Conservation (phyloP, 2,113 vertebrate genomes). For the Thermophis baileyi region DNA sequence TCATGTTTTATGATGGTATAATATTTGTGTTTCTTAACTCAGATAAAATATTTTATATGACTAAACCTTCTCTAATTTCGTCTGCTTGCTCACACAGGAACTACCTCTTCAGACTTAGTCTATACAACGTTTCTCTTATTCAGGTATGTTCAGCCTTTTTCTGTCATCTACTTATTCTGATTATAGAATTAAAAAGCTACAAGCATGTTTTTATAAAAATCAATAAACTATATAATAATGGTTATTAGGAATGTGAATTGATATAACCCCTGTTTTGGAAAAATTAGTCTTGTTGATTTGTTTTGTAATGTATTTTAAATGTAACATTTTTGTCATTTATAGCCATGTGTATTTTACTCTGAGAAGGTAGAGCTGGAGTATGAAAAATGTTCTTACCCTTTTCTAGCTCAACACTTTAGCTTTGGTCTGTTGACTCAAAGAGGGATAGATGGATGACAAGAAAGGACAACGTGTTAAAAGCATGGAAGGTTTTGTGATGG, state of each 20-base stretch:
- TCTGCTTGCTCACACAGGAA: slow-evolving; percentile 80
- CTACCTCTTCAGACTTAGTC: slow-evolving; percentile 96
- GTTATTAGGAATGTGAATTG: neutral
- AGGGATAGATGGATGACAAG: slow-evolving; percentile 13
- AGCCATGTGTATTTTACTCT: slow-evolving; percentile 14
- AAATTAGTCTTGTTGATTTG: slow-evolving; percentile 3
- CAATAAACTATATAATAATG: neutral
- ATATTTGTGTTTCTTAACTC: neutral
- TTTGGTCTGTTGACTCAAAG: slow-evolving; percentile 24
- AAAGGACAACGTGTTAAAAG: slow-evolving; percentile 31
- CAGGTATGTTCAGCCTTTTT: slow-evolving; percentile 77
- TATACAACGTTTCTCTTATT: slow-evolving; percentile 89
- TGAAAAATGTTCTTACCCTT: neutral
- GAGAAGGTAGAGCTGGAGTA: neutral
- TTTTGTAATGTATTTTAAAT: slow-evolving; percentile 4
- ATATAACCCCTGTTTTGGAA: neutral
- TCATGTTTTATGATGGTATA: neutral
- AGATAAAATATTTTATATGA: slow-evolving; percentile 14
- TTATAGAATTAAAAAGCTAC: slow-evolving; percentile 29
- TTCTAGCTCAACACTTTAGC: slow-evolving; percentile 20
- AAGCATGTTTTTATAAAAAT: neutral
- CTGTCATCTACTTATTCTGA: slow-evolving; percentile 39
- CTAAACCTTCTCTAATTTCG: slow-evolving; percentile 46
- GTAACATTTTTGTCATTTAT: neutral
- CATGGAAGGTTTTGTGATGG: slow-evolving; percentile 38